phyloP scores from a whole-genome alignment of 37 sponge, comb jelly and placozoan genomes.

The Ephydatia muelleri region DNA sequence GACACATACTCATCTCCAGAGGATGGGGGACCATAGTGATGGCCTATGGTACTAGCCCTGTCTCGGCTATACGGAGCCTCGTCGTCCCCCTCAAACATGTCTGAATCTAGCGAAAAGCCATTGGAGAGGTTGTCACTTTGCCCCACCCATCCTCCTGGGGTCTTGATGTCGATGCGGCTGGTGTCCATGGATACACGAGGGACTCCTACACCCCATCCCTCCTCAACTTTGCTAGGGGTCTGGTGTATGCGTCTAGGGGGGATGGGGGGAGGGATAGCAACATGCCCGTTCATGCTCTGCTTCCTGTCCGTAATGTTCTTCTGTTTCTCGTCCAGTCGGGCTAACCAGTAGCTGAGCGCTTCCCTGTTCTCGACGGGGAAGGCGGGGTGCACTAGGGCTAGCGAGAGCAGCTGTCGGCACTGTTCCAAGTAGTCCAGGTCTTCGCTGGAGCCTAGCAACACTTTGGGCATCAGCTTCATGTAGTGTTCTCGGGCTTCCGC shows the following conservation, averaged over 20 bases:
- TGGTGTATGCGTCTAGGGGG: slow-evolving; percentile 13
- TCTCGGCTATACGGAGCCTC: neutral
- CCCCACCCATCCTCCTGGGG: neutral
- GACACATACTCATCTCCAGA: neutral
- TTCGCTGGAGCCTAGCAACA: slow-evolving; percentile 70
- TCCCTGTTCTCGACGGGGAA: slow-evolving; percentile 83
- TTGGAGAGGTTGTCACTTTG: neutral
- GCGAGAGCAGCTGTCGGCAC: slow-evolving; percentile 88
- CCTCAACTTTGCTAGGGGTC: neutral
- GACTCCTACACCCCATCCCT: neutral
- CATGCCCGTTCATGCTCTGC: neutral
- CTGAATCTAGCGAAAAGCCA: neutral
- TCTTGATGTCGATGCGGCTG: slow-evolving; percentile 1
- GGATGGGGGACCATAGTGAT: neutral
- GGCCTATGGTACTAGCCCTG: neutral
- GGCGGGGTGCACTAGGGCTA: slow-evolving; percentile 91
- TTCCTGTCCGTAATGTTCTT: slow-evolving; percentile 31
- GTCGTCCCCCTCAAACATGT: slow-evolving; percentile 14
- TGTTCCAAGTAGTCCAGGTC: slow-evolving; percentile 71
- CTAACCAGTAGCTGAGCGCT: slow-evolving; percentile 74
- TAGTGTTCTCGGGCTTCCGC: slow-evolving; percentile 73
- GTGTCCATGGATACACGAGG: neutral
- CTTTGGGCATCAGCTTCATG: slow-evolving; percentile 87
- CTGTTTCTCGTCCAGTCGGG: slow-evolving; percentile 70
- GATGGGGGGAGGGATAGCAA: neutral